Evolutionary conservation across 2,113 vertebrate genomes (phyloP).

Genomic region (Bettongia penicillata): DNA sequence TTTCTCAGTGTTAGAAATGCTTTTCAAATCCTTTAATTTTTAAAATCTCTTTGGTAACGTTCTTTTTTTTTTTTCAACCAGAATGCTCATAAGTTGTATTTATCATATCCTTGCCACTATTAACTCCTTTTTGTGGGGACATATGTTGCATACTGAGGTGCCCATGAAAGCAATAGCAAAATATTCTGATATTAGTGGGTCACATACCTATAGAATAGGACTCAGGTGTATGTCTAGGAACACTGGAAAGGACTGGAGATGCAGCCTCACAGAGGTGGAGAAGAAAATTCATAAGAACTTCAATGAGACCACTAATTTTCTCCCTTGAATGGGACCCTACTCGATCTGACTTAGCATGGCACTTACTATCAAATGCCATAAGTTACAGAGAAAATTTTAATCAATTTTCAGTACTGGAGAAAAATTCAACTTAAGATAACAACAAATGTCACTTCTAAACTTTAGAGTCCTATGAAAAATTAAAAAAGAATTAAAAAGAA

Average conservation of each 20-base stretch:
- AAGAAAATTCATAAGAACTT: not conserved
- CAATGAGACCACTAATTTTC: not conserved
- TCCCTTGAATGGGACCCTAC: fast-evolving
- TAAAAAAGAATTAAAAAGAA: not conserved
- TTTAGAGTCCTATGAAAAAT: not conserved
- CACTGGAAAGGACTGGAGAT: not conserved
- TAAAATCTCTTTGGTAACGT: not conserved
- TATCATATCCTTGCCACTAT: not conserved
- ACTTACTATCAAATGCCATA: not conserved
- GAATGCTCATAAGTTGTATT: not conserved
- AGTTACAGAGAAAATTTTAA: not conserved
- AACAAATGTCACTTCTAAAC: not conserved
- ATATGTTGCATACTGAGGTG: not conserved
- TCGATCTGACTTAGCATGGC: not conserved
- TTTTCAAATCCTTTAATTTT: not conserved
- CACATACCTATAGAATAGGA: not conserved
- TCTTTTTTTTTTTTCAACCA: not conserved
- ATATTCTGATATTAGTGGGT: not conserved
- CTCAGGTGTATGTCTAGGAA: not conserved
- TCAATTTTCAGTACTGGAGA: not conserved
- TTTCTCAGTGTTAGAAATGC: not conserved
- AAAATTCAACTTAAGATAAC: not conserved
- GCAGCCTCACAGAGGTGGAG: not conserved
- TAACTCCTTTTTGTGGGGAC: not conserved
- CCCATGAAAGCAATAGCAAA: not conserved